A percentile compares a stretch with the other conserved stretches of the same genome.
These are phyloP conservation scores for Agrotis segetum DNA, from an alignment of 2,888 invertebrate genomes.

Conservation along the genomic window DNA sequence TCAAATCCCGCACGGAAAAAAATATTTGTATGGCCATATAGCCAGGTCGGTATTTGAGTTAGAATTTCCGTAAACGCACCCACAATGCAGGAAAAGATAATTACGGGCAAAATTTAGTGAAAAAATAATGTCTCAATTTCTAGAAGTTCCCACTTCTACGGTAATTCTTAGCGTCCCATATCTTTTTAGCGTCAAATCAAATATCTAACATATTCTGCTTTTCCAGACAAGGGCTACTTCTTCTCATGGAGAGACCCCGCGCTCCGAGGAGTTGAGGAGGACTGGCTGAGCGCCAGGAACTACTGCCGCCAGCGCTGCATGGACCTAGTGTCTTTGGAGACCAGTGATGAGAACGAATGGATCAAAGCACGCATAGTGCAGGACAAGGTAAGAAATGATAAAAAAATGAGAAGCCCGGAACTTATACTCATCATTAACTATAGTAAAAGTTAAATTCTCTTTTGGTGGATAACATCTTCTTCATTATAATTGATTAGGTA, in stretches of 20 bases:
- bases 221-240: slow-evolving; percentile 94
- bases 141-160: no score
- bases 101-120: no score
- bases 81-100: no score
- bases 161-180: no score
- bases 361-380: slow-evolving; percentile 95
- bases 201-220: slow-evolving; percentile 18
- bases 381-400: slow-evolving; percentile 92
- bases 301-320: slow-evolving; percentile 97
- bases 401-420: background rate
- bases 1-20: no score
- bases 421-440: background rate
- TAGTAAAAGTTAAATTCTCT: no score
- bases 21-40: no score
- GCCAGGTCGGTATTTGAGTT: no score
- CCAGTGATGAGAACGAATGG: slow-evolving; percentile 96
- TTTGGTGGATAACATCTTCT: background rate
- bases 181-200: background rate
- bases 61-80: no score
- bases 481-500: background rate
- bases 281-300: slow-evolving; percentile 96
- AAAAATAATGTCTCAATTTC: background rate
- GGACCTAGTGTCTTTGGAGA: slow-evolving; percentile 97
- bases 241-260: slow-evolving; percentile 96
- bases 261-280: slow-evolving; percentile 94